Evolutionary conservation across 2,888 invertebrate species (phyloP), one percentile per base, ranked within the genome.

Genomic region (Neoaliturus tenellus): DNA sequence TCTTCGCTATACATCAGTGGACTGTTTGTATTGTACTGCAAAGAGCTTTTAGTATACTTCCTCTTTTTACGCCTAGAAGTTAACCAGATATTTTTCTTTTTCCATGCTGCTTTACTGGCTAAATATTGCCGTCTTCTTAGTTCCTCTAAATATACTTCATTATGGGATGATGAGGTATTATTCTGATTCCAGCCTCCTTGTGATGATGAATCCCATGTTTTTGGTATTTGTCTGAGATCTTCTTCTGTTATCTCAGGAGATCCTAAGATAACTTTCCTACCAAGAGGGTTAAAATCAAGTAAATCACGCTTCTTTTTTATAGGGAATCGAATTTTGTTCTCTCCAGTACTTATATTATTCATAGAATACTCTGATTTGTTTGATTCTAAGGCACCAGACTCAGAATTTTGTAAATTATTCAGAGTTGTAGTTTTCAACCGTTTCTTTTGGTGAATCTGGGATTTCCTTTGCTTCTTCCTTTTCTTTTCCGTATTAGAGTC

Each of bases 201-300:
- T 4, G 8, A 3, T 31, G 67, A n/a, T 67, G 33, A 33, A 31
- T 35, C 35, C 67, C 31, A 67, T 5, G 31, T n/a, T 31, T 17
- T 25, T 20, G 35, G 69, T 23, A 69, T 39, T 20, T 1, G 35
- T 69, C 23, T 39, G 6, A 75, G 25, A 20, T 75, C 73, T 28
- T 75, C 73, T 44, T 75, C 28, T 14, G 73, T 75, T n/a, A 75
- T 17, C 6, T 44, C 73, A 20, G 73, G 73, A 23, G 73, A 44
- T 20, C 73, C 73, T 75, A 44, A 44, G 28, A 75, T 75, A 14
- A 75, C 28, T 28, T 75, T 71, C 71, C 41, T 75, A 17, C 73
- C 73, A 5, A 75, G 25, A 39, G 73, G 73, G 25, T 75, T 75
- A 14, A 75, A 39, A 44, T 44, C 73, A 6, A 75, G 23, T 28